Evolutionary conservation across 2,797 vertebrate genomes (phyloP), one percentile per base, ranked within the genome.

Genomic region (Enteromius mattozi): DNA sequence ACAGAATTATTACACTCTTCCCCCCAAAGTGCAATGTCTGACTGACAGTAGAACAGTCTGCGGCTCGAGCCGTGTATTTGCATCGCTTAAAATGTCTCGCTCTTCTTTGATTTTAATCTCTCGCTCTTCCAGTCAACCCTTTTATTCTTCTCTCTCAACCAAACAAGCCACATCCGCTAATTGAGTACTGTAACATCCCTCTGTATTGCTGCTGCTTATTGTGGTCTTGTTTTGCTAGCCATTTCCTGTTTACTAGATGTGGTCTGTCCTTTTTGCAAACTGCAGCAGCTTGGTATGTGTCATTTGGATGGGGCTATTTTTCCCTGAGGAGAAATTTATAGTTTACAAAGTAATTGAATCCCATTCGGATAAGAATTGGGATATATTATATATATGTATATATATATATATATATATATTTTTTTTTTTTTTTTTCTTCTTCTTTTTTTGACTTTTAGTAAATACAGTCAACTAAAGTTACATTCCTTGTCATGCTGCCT

Each of bases 61-160:
- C 14, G 54, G 42, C 72, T 75, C 51, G 56, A 65, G 71, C 61
- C 86, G 78, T 72, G 82, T 84, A 85, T 86, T 77, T 85, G 76
- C 27, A 65, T 78, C 85, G 51, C 80, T 84, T 84, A 56, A 87
- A 87, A 87, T 10, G 37, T 86, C 82, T 87, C 82, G 69, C 30
- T 86, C 56, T 49, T 68, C 66, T 74, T 77, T 82, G 54, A 71
- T 83, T 30, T 72, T 78, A 65, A 81, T 85, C 74, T 85, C 63
- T 65, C 30, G 30, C 71, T 74, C 42, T 69, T 45, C 47, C 70
- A 61, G 24, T 70, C 69, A 30, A 13, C 59, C 42, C 79, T 51
- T 74, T 59, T 37, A 68, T 81, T 70, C 66, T 21, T 83, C 61
- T 75, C 81, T 83, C 54, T 35, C 51, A 19, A 56, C 16, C 21